Conservation (phyloP, 2,888 invertebrate genomes). For the Arenicola marina region DNA sequence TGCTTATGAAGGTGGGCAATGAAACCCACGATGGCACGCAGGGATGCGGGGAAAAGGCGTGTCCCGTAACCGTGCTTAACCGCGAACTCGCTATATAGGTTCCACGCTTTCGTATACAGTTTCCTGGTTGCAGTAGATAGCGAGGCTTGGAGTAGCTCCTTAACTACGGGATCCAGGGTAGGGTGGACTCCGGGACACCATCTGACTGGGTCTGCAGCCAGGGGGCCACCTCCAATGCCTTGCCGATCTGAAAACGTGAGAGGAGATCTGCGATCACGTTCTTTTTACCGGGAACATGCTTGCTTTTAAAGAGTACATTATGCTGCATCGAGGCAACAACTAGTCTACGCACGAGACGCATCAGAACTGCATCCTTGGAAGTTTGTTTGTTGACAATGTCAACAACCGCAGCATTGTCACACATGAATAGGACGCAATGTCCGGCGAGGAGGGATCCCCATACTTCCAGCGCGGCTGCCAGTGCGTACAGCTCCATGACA, state of each 20-base stretch:
- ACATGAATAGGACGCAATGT: not conserved
- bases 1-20: no score
- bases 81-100: no score
- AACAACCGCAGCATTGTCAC: not conserved
- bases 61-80: no score
- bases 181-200: not conserved
- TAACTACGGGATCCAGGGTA: not conserved
- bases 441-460: not conserved
- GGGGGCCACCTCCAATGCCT: not conserved
- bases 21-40: no score
- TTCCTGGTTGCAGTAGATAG: not conserved
- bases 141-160: not conserved
- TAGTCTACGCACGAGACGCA: not conserved
- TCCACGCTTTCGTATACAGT: no score
- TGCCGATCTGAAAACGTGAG: not conserved
- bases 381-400: not conserved
- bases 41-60: no score
- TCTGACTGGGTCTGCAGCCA: not conserved
- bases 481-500: not conserved
- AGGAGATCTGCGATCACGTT: not conserved
- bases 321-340: not conserved
- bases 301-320: not conserved
- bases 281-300: not conserved
- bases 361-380: not conserved
- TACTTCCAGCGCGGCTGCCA: not conserved